Conservation (phyloP, 2,888 invertebrate genomes). For the Campoplex capitator region DNA sequence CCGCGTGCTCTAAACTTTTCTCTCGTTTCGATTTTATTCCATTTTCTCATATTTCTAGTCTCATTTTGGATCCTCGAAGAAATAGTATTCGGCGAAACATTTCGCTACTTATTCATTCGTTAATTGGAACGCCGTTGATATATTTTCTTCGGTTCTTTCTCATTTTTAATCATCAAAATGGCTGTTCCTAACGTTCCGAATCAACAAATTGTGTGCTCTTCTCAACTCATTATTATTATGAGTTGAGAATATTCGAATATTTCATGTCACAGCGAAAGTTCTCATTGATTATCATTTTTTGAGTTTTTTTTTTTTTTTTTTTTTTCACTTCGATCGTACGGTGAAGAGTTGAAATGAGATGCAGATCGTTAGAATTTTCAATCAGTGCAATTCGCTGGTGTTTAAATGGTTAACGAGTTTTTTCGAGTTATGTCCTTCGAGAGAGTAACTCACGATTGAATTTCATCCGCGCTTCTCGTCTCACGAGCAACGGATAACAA, state of each 20-base stretch:
- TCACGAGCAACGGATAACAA: not conserved
- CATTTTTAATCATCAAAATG: not conserved
- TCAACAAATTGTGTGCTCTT: not conserved
- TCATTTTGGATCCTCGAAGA: slow-evolving; percentile 18
- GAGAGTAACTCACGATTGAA: not conserved
- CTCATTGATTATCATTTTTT: not conserved
- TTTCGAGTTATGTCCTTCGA: not conserved
- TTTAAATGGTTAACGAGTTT: not conserved
- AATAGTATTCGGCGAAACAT: not conserved
- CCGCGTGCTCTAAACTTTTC: slow-evolving; percentile 41
- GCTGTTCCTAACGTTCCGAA: not conserved
- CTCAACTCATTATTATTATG: not conserved
- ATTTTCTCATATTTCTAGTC: slow-evolving; percentile 8
- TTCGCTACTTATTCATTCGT: not conserved
- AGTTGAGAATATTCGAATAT: no score
- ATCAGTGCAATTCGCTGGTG: not conserved
- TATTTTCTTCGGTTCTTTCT: not conserved
- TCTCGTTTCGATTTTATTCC: slow-evolving; percentile 30
- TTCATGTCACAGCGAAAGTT: not conserved
- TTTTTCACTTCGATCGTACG: not conserved
- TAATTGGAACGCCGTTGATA: not conserved
- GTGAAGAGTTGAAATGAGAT: not conserved
- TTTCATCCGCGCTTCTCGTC: slow-evolving; percentile 3
- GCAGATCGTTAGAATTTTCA: not conserved
- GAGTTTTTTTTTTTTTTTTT: not conserved